Percentiles rank a stretch among this genome's conserved stretches.
Conservation (phyloP, 2,113 vertebrate genomes). For the Antechinus flavipes region DNA sequence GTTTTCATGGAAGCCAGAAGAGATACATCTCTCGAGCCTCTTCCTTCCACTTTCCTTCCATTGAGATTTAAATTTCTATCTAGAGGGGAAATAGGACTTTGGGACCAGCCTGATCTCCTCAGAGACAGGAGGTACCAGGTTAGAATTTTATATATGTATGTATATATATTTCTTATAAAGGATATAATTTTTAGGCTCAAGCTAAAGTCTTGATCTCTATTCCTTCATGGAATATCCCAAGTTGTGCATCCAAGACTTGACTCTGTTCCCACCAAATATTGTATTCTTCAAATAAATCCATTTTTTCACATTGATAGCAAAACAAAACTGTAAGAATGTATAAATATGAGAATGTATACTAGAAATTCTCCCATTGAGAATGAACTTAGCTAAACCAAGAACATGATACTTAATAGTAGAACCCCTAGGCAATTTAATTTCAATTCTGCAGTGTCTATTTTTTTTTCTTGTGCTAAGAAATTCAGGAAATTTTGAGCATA, state of each 20-base stretch:
- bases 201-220: neutral
- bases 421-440: neutral
- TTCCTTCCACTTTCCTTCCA: neutral
- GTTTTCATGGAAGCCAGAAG: neutral
- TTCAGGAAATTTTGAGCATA: neutral
- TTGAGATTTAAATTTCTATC: neutral
- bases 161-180: neutral
- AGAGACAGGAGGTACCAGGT: neutral
- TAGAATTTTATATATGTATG: neutral
- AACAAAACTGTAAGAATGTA: neutral
- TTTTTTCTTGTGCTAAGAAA: neutral
- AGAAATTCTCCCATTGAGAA: neutral
- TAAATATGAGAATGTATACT: neutral
- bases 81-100: neutral
- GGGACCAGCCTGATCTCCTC: neutral
- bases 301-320: neutral
- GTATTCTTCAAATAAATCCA: neutral
- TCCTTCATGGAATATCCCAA: neutral
- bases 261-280: neutral
- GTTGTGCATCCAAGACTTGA: neutral
- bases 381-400: neutral
- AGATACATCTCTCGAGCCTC: neutral
- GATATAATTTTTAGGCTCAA: neutral
- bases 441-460: neutral
- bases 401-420: neutral